These are phyloP conservation scores for Aphis gossypii DNA, from an alignment of 1,140 invertebrate species.

Conservation along the genomic window DNA sequence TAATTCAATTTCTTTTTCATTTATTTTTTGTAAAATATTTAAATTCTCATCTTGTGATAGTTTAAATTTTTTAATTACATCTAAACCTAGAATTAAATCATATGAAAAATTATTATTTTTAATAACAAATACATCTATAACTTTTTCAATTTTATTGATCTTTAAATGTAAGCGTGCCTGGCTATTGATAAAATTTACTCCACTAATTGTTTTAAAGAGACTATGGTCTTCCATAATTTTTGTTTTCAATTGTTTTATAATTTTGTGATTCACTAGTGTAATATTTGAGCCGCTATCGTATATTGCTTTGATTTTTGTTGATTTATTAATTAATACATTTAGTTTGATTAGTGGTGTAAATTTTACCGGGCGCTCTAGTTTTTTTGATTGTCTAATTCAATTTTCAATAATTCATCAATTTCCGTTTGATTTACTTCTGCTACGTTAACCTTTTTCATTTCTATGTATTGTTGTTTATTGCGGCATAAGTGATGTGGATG, in stretches of 20 bases:
- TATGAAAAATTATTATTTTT: no score
- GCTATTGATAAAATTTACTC: no score
- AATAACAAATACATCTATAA: no score
- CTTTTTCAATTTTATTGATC: no score
- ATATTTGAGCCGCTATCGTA: conserved; percentile 28
- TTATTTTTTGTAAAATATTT: no score
- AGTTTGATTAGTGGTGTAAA: background rate
- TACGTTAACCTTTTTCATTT: background rate
- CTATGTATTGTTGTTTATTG: background rate
- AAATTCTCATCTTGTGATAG: no score
- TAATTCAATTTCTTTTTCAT: no score
- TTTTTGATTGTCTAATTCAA: background rate
- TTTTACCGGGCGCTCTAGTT: background rate
- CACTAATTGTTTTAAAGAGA: no score
- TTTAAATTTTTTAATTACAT: no score
- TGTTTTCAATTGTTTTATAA: background rate
- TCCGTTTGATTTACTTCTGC: conserved; percentile 13
- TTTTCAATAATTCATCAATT: background rate
- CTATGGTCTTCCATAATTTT: no score
- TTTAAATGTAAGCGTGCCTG: no score
- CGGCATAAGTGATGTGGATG: background rate
- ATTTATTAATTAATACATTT: conserved; percentile 17
- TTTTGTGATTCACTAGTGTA: background rate
- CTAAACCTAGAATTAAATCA: no score
- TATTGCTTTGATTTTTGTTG: background rate